Conservation (phyloP, 2,888 invertebrate species). For the Hololepta plana region DNA sequence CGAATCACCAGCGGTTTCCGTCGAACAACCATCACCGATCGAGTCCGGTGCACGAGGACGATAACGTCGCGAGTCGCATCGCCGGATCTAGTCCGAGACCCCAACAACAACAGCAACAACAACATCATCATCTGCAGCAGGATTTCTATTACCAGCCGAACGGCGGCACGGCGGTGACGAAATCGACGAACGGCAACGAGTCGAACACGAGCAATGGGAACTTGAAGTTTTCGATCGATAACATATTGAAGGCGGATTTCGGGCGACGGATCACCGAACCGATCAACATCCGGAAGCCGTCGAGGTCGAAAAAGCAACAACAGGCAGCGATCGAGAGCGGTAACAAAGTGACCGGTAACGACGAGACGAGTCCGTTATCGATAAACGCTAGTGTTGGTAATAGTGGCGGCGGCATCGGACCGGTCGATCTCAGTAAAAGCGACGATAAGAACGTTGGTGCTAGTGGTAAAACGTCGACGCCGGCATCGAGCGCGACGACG, state of each 20-base stretch:
- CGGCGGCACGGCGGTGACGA: conserved; percentile 9
- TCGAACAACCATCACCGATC: conserved; percentile 15
- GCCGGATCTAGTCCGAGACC: conserved; percentile 17
- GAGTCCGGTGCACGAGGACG: too few relatives aligned
- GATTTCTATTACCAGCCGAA: conserved; percentile 19
- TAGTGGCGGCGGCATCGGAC: conserved; percentile 18
- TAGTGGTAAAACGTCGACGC: too few relatives aligned
- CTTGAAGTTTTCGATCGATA: conserved; percentile 70
- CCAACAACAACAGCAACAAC: conserved; percentile 8
- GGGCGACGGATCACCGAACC: conserved; percentile 55
- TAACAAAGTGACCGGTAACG: neutral
- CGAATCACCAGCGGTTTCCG: too few relatives aligned
- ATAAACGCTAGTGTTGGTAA: too few relatives aligned
- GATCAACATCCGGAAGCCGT: conserved; percentile 40
- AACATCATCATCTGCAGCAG: conserved; percentile 7
- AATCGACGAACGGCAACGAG: conserved; percentile 16
- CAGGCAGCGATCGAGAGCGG: conserved; percentile 4
- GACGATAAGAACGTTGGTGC: conserved; percentile 18
- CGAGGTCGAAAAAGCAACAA: conserved; percentile 16
- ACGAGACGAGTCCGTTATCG: too few relatives aligned
- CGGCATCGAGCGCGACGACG: conserved; percentile 9
- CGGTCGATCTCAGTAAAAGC: conserved; percentile 25
- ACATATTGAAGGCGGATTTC: conserved; percentile 72
- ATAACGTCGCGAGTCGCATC: too few relatives aligned
- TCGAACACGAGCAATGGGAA: conserved; percentile 25